phyloP scores from a whole-genome alignment of 1,140 invertebrate species.

The Drosophila malerkotliana region DNA sequence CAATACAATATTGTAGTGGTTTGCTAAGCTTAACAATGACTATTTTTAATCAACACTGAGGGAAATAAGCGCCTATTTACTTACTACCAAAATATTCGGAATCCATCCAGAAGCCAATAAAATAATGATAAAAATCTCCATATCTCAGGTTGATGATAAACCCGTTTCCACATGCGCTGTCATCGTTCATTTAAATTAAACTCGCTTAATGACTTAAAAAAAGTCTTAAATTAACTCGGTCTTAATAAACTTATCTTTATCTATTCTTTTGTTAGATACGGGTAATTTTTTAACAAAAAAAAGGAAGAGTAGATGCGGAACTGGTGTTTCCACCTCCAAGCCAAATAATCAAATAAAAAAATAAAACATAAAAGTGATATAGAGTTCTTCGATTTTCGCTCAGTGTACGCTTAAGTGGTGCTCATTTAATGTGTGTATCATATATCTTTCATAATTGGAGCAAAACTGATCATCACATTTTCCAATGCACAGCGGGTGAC shows the following conservation, averaged over 20 bases:
- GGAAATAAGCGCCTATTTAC: conserved; percentile 16
- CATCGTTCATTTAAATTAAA: conserved; percentile 36
- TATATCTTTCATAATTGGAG: conserved; percentile 26
- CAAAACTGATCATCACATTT: conserved; percentile 48
- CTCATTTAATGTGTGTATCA: conserved; percentile 26
- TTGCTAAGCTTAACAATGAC: conserved; percentile 77
- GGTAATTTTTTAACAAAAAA: conserved; percentile 15
- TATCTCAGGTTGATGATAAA: conserved; percentile 11
- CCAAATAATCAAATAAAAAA: background rate
- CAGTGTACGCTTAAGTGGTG: conserved; percentile 43
- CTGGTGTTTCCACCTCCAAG: conserved; percentile 4
- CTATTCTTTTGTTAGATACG: conserved; percentile 11
- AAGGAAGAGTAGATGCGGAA: conserved; percentile 4
- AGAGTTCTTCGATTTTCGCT: background rate
- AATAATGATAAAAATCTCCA: conserved; percentile 1
- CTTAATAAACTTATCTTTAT: conserved; percentile 23
- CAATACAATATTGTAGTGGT: conserved; percentile 73
- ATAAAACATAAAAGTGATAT: background rate
- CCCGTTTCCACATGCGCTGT: conserved; percentile 27
- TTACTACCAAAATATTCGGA: background rate
- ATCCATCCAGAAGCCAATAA: background rate
- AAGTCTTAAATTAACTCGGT: conserved; percentile 26
- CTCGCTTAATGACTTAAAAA: conserved; percentile 34
- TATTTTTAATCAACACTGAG: conserved; percentile 67
- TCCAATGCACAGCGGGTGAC: conserved; percentile 31